Evolutionary conservation across 2,797 vertebrate species (phyloP), one percentile per base, ranked within the genome.

Genomic region (Melanogrammus aeglefinus): DNA sequence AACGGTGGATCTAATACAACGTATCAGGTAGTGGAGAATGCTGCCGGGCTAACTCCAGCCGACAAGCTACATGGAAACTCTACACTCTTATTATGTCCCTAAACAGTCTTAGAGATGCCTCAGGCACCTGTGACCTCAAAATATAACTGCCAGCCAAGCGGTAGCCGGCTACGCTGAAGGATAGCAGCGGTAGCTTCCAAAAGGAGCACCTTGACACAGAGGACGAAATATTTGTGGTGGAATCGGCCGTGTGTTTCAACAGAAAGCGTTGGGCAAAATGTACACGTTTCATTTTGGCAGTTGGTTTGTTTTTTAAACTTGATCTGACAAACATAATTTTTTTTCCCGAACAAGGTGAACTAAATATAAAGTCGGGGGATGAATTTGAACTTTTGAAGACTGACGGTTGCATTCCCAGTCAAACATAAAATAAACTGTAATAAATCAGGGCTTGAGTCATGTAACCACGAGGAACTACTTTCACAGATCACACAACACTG

Each of bases 71-170:
- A 84, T 80, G 84, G 86, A 92, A 90, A 92, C 84, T 70, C 78
- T 88, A 89, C 77, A 88, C 87, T 87, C 75, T 87, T 88, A 89
- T 87, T 86, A 83, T 88, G 83, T 88, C 82, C 85, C 86, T 84
- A 78, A 88, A 84, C 88, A 89, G 84, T 83, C 83, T 88, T 82
- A 81, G 83, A 86, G 86, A 92, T 89, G 80, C 88, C 86, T 78
- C 39, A 13, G 63, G 63, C 86, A 79, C 72, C 80, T 89, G 89
- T 76, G 63, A 79, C 76, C 63, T 76, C 81, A 77, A 75, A 82
- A 91, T 85, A 84, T 78, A 85, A 78, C 77, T 41, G 73, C 82
- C 84, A 71, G 85, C 78, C 75, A 73, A 80, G 16, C 75, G 78
- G 78, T 72, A 74, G 75, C 76, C 71, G 77, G 36, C 76, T 72